Evolutionary conservation across 2,888 invertebrate species (phyloP).

Genomic region (Myathropa florea): DNA sequence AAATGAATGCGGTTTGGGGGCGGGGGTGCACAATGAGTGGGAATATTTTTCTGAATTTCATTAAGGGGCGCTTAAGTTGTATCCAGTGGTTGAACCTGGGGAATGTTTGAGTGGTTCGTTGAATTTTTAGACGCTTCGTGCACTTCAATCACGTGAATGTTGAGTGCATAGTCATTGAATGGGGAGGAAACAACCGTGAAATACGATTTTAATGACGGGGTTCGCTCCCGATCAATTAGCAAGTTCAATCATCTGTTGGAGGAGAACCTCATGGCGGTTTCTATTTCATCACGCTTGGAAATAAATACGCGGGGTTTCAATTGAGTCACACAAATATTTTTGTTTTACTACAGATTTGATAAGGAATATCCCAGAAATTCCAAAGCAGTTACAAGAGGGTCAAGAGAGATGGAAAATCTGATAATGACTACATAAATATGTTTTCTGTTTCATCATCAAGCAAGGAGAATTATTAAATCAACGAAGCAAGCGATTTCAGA

Average conservation of each 20-base stretch:
- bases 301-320: too few relatives aligned
- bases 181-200: background rate
- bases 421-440: too few relatives aligned
- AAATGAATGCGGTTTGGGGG: background rate
- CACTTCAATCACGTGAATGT: background rate
- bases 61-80: too few relatives aligned
- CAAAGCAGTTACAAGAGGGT: too few relatives aligned
- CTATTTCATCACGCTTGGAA: background rate
- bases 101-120: background rate
- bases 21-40: background rate
- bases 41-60: background rate
- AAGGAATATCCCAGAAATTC: too few relatives aligned
- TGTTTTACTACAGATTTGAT: too few relatives aligned
- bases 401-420: too few relatives aligned
- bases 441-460: too few relatives aligned
- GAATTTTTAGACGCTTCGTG: background rate
- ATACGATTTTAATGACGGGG: background rate
- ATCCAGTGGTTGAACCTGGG: background rate
- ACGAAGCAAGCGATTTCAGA: too few relatives aligned
- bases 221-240: conserved; percentile 10
- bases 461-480: too few relatives aligned
- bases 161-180: background rate
- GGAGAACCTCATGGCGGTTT: background rate
- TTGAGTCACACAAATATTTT: too few relatives aligned
- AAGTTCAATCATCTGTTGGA: background rate